Evolutionary conservation across 1,140 invertebrate genomes (phyloP), one percentile per base, ranked within the genome.

Genomic region (Conus betulinus): DNA sequence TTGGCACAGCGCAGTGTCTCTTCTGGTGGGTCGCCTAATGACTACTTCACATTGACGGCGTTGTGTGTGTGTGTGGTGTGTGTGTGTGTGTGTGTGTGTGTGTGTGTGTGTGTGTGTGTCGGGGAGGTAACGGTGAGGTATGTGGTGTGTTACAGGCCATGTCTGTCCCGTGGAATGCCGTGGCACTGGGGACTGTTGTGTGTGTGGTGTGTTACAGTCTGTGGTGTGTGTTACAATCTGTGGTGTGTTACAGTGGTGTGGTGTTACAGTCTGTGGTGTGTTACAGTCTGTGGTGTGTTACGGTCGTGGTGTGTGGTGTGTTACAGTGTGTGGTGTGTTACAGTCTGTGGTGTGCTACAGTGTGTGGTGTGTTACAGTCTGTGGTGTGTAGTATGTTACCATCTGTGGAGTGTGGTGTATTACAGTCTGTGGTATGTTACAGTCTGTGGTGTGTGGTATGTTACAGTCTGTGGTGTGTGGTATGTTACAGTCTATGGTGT

Each of bases 11-110:
- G 39, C 39, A 39, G 39, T 39, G 39, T 39, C 39, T 39, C 39
- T 39, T 39, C 39, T 39, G 39, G 39, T 39, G 39, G 39, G 39
- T 39, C 39, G 39, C 39, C 0, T 39, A 39, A 39, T 39, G 39
- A 39, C 0, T 3, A 39, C 39, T 0, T 39, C 39, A 39, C 39
- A 39, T 3, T 39, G 39, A 39, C 39, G 39, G 76, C n/a, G 76
- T 79, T 1, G 76, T 63, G 60, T 63, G 60, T 27, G 78, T 81
- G 78, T 81, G 23, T 51, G 78, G 78, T 81, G 78, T 51, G 52
- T 71, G 67, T 71, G 67, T 71, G 67, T 71, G 20, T 71, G 67
- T 71, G 67, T 71, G 67, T 71, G 67, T 71, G 67, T 71, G 67
- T 39, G 60, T 63, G 11, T 63, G 60, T 20, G 11, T 20, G 60